phyloP scores from a whole-genome alignment of 92 coral and sea anemone genomes.

The Heteractis magnifica region DNA sequence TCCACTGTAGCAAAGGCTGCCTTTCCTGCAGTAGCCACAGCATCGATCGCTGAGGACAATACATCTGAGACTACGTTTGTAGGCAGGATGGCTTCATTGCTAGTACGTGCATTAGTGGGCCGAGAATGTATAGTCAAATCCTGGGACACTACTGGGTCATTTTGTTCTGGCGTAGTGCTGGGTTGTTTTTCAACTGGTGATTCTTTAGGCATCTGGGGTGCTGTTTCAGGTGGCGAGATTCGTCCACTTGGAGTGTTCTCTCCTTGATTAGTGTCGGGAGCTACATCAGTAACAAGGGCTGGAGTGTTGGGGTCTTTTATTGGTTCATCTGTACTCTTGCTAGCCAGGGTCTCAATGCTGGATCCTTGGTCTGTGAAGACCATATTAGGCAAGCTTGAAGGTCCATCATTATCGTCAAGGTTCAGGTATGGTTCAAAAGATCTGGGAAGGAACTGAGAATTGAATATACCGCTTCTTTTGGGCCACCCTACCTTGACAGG shows the following conservation, averaged over 20 bases:
- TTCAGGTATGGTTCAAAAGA: constrained; percentile 11
- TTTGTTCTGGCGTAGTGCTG: constrained; percentile 4
- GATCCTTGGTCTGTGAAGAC: not conserved
- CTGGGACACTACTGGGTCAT: constrained; percentile 30
- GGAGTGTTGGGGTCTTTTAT: not conserved
- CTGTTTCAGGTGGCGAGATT: constrained; percentile 4
- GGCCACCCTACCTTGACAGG: constrained; percentile 45
- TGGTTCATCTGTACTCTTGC: not conserved
- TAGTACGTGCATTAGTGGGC: not conserved
- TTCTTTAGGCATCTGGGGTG: not conserved
- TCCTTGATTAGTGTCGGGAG: not conserved
- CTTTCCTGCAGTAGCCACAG: constrained; percentile 62
- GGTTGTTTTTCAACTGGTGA: constrained; percentile 38
- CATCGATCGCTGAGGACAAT: constrained; percentile 73
- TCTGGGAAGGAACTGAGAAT: constrained; percentile 21
- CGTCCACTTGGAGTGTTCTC: constrained; percentile 20
- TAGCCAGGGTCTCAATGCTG: not conserved
- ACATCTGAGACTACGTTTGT: constrained; percentile 74
- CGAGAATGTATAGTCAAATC: constrained; percentile 8
- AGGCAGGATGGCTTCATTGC: constrained; percentile 8
- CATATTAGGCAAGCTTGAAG: constrained; percentile 28
- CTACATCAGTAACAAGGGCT: not conserved
- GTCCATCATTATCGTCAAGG: constrained; percentile 15
- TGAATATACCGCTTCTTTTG: constrained; percentile 36
- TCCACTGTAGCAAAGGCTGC: constrained; percentile 74